Conservation (phyloP, 2,888 invertebrate genomes). For the Troides helena region DNA sequence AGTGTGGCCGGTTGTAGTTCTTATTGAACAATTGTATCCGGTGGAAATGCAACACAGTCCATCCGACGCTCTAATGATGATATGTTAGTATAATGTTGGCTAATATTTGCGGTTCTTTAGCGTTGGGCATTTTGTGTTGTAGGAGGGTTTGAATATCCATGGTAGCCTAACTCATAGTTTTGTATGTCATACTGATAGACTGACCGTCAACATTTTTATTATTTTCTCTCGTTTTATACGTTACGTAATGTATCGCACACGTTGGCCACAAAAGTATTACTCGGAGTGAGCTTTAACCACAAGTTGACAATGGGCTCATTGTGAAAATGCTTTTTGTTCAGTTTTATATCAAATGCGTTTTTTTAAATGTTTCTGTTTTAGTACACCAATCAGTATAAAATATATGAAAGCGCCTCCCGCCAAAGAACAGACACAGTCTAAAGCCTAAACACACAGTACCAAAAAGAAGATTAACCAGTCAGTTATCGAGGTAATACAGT, state of each 20-base stretch:
- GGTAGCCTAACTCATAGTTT: neutral
- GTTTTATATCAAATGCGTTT: conserved; percentile 10
- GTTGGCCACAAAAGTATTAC: conserved; percentile 19
- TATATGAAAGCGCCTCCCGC: neutral
- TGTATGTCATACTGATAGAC: neutral
- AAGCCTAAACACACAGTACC: neutral
- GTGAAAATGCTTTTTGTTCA: conserved; percentile 17
- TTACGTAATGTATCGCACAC: neutral
- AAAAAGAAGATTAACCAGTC: neutral
- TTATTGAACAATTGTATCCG: too few species aligned
- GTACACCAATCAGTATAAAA: neutral
- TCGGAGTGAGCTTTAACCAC: conserved; percentile 18
- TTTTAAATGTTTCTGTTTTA: neutral
- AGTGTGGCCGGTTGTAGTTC: too few species aligned
- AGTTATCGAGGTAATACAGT: too few species aligned
- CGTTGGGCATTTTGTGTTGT: neutral
- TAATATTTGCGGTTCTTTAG: too few species aligned
- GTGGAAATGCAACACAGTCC: too few species aligned
- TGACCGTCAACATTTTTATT: neutral
- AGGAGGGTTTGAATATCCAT: neutral
- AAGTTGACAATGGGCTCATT: conserved; percentile 24
- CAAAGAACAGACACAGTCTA: neutral
- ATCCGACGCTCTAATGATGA: too few species aligned
- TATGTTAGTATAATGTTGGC: too few species aligned
- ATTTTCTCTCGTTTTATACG: neutral